Conservation (phyloP, 1,140 invertebrate species). For the Pseudomyrmex dendroicus region DNA sequence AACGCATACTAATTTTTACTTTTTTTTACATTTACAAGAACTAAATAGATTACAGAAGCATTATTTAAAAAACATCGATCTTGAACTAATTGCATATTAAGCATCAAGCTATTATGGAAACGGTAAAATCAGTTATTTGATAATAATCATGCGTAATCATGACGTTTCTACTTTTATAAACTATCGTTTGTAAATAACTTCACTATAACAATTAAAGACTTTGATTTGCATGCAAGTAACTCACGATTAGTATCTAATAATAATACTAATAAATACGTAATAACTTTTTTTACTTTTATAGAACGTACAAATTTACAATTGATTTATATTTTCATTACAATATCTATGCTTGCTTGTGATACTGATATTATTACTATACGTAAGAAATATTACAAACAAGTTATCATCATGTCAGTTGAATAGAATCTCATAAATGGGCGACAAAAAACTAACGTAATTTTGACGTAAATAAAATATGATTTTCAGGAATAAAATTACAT, state of each 20-base stretch:
- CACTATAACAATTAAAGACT: background rate
- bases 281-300: background rate
- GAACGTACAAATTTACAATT: no score
- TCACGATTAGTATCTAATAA: background rate
- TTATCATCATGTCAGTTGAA: no score
- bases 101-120: no score
- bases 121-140: no score
- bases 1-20: background rate
- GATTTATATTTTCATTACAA: no score
- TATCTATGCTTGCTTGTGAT: no score
- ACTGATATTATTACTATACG: no score
- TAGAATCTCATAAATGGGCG: no score
- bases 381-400: no score
- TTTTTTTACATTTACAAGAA: background rate
- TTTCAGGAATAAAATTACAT: no score
- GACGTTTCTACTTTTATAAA: background rate
- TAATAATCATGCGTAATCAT: no score
- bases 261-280: background rate
- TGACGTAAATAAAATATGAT: no score
- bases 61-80: conserved; percentile 2
- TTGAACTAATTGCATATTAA: background rate
- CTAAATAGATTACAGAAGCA: background rate
- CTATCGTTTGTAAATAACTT: conserved; percentile 3
- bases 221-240: conserved; percentile 10
- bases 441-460: background rate